Conservation (phyloP, 2,888 invertebrate species). For the Erebia aethiops region DNA sequence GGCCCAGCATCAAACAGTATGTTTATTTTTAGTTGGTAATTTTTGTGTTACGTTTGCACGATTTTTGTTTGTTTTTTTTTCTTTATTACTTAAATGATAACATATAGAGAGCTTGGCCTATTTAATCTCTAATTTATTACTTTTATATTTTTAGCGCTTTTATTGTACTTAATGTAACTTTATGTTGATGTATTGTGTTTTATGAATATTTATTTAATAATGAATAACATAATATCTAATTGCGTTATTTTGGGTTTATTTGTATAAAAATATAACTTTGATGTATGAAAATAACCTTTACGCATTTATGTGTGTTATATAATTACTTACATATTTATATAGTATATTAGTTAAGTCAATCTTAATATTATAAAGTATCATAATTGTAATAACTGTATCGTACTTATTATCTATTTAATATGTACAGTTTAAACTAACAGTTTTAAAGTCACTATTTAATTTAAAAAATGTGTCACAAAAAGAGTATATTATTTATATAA, state of each 20-base stretch:
- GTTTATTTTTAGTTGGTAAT: constrained; percentile 61
- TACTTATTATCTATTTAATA: background rate
- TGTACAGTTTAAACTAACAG: background rate
- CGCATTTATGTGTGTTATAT: background rate
- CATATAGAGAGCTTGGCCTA: constrained; percentile 3
- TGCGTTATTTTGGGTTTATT: background rate
- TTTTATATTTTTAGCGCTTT: constrained; percentile 8
- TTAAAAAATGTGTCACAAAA: background rate
- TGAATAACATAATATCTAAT: background rate
- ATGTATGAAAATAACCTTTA: background rate
- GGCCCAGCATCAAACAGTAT: constrained; percentile 66
- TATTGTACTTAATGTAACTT: background rate
- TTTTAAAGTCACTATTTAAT: constrained; percentile 4
- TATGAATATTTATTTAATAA: background rate
- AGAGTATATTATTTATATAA: constrained; percentile 4
- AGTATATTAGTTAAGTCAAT: background rate
- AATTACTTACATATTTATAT: background rate
- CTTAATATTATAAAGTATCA: background rate
- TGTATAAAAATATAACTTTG: background rate
- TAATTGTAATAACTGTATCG: background rate
- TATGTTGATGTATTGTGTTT: background rate
- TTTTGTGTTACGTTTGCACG: constrained; percentile 48
- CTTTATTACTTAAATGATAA: background rate
- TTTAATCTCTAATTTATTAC: background rate
- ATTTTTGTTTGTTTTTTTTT: constrained; percentile 12